Conservation (phyloP, 1,140 invertebrate genomes). For the Amphibalanus amphitrite region DNA sequence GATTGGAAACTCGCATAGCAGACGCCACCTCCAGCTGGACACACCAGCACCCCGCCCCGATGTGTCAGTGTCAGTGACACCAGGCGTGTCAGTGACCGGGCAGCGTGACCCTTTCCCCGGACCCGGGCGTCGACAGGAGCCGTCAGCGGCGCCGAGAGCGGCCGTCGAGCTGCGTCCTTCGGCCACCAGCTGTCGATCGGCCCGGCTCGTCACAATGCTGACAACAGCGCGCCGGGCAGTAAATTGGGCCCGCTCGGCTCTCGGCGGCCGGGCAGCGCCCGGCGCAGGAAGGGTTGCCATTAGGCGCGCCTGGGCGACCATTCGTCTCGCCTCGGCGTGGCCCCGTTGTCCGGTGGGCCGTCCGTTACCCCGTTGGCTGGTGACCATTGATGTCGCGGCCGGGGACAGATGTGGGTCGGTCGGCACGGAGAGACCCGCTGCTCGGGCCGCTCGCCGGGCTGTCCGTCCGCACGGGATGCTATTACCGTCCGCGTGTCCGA, state of each 20-base stretch:
- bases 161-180: not conserved
- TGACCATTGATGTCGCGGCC: not conserved
- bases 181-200: not conserved
- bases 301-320: not conserved
- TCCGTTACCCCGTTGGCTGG: not conserved
- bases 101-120: no score
- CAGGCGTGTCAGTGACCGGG: no score
- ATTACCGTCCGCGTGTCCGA: no score
- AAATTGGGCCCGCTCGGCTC: not conserved
- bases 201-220: not conserved
- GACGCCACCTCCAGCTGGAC: no score
- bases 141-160: not conserved
- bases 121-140: not conserved
- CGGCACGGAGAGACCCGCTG: not conserved
- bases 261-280: no score
- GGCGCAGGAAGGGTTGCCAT: not conserved
- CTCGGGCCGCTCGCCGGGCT: no score
- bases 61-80: no score
- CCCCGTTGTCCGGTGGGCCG: not conserved
- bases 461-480: no score
- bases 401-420: no score
- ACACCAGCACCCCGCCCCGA: no score
- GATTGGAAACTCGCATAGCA: no score
- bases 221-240: not conserved
- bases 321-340: not conserved